Evolutionary conservation across 2,888 invertebrate species (phyloP), one percentile per base, ranked within the genome.

Genomic region (Parnassius mnemosyne): DNA sequence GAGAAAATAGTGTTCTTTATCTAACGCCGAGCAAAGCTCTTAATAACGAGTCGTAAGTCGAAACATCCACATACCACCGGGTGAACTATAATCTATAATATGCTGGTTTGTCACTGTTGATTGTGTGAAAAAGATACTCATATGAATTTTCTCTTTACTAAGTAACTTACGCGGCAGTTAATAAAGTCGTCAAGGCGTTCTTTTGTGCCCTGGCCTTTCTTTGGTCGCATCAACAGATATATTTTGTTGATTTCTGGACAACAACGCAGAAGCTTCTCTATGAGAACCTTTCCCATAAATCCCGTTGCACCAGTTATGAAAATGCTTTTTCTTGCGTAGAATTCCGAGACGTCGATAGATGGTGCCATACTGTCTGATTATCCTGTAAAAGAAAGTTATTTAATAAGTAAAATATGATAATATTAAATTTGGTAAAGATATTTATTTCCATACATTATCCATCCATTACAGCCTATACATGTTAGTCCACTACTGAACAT

Each of bases 271-370:
- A 97, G 82, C 75, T 97, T 97, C 76, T 96, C 96, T 11, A 97
- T 92, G 16, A 97, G 83, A 3, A 96, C 95, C 83, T 97, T 97
- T 9, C 97, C 97, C 89, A 97, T 93, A 73, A 97, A 97, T 1
- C 97, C 97, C 0, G 96, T 96, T 0, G 94, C 95, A 0, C 97
- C 97, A 0, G 97, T 97, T 57, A 97, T 92, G 71, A 97, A 93
- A 3, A 97, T 85, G 1, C 92, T 86, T 71, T 94, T 93, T 2
- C 85, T 87, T 0, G 87, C 83, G 78, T 93, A 94, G 93, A 93
- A 94, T 74, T 93, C 89, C 1, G 91, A 78, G 61, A 93, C 89
- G 69, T 80, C 80, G 20, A 83, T 68, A 79, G 84, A 76, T 71
- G 84, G 81, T 83, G 84, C 73, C 87, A 87, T 87, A 1, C 0